Evolutionary conservation across 1,140 invertebrate genomes (phyloP), one percentile per base, ranked within the genome.

Genomic region (Scylla paramamosain): DNA sequence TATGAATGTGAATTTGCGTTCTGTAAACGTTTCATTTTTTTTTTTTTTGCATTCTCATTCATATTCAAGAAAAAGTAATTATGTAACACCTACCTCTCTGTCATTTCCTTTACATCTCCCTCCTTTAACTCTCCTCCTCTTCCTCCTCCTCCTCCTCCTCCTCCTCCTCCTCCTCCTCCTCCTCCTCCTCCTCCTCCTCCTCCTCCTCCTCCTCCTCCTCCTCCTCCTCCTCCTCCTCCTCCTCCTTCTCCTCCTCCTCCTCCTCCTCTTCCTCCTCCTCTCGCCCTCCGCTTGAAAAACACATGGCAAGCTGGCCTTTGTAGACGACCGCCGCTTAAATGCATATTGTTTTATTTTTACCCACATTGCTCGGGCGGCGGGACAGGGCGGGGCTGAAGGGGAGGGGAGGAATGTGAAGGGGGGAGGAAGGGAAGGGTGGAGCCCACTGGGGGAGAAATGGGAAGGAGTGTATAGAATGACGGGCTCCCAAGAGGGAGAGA

Each of bases 271-370:
- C 31, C n/a, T 32, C 45, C 7, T 25, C 67, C 20, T n/a, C 45
- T 88, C 45, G 16, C 12, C 67, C 31, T n/a, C 67, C 28, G n/a
- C 32, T 20, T 59, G 52, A 31, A 91, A 52, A 91, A 91, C 89
- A 91, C 59, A 91, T 91, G 89, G 89, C n/a, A 12, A 4, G 29
- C 12, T 10, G 28, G 89, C n/a, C 48, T 91, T 45, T 28, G n/a
- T 28, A 28, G 48, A 59, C 89, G 46, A 28, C 89, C 48, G n/a
- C 25, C 46, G 89, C 46, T 59, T 59, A 91, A 91, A 91, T 91
- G 46, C 89, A 91, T 48, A 91, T 91, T 91, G 25, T 91, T 59
- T 91, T 59, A 91, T 91, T 91, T 91, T 91, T 52, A 67, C 48
- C 25, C 46, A 29, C 89, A 32, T 52, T 91, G 48, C 48, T 10